Conservation (phyloP, 2,113 vertebrate species). For the Eublepharis macularius region DNA sequence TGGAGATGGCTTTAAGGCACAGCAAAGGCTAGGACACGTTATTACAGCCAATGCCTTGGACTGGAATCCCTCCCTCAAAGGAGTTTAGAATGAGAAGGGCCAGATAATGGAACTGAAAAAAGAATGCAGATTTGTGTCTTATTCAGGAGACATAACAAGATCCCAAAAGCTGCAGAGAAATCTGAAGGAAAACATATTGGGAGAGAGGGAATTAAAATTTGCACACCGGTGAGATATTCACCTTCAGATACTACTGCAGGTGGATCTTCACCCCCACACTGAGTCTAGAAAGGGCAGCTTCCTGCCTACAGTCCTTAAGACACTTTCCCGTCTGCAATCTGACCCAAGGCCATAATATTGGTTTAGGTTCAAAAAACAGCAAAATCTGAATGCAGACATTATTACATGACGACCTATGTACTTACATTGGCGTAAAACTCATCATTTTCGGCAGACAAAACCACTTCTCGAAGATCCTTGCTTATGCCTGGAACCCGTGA, state of each 20-base stretch:
- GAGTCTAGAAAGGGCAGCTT: no score
- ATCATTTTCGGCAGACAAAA: slow-evolving; percentile 93
- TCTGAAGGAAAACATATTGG: no score
- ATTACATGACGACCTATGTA: neutral
- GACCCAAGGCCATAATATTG: no score
- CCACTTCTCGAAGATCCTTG: slow-evolving; percentile 92
- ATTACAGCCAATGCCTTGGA: neutral
- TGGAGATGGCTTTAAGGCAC: no score
- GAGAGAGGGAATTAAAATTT: no score
- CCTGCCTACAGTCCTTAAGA: no score
- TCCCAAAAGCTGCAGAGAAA: neutral
- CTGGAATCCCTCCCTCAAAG: neutral
- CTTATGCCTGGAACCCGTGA: slow-evolving; percentile 92
- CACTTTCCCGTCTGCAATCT: no score
- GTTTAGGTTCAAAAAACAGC: no score
- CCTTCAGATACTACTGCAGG: no score
- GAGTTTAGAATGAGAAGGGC: neutral
- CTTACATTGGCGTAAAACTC: slow-evolving; percentile 96
- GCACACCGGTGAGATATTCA: no score
- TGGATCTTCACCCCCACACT: no score
- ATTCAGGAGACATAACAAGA: neutral
- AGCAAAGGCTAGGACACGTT: no score
- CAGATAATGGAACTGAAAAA: neutral
- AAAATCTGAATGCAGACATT: fast-evolving
- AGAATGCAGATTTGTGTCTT: neutral